Evolutionary conservation across 2,113 vertebrate species (phyloP), one percentile per base, ranked within the genome.

Genomic region (Catharus minimus): DNA sequence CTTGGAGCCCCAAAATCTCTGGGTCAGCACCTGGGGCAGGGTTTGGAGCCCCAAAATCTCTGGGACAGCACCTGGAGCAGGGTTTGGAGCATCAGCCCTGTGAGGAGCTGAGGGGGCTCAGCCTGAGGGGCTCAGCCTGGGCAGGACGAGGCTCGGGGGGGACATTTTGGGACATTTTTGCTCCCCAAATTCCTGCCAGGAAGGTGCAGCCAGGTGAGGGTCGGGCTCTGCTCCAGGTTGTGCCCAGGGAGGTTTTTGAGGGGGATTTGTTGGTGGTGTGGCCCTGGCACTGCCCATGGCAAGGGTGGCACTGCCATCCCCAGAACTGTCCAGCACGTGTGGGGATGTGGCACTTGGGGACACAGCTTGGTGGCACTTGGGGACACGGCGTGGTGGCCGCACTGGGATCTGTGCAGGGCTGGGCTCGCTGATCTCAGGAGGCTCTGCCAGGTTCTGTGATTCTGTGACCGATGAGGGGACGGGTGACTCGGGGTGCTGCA

Each of bases 391-490:
- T 7, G 15, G 78, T 43, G 77, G 43, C 62, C 8, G 0, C 2
- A 5, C 11, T 20, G 78, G 36, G 65, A 4, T 9, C 44, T 38
- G 22, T 11, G 27, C 9, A 0, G n/a, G n/a, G 18, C 5, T 19
- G 68, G 19, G 6, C 41, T 28, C 3, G 4, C 41, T 33, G 58
- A 7, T 23, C 52, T 20, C 8, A 22, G 33, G 3, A 13, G 33
- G 33, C 4, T 65, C 30, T 24, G 33, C 30, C 36, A 11, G 8
- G 12, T 7, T 39, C 16, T 2, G 1, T 4, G 3, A 13, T 10
- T 13, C 58, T 10, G 1, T 33, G 18, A 1, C 4, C 5, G 1
- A 6, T 7, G 67, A 15, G n/a, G 44, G 5, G n/a, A 2, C 0
- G 27, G 38, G 10, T 17, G 77, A 20, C 28, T 55, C 1, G 6